Conservation (phyloP, 2,888 invertebrate genomes). For the Ellobium chinense region DNA sequence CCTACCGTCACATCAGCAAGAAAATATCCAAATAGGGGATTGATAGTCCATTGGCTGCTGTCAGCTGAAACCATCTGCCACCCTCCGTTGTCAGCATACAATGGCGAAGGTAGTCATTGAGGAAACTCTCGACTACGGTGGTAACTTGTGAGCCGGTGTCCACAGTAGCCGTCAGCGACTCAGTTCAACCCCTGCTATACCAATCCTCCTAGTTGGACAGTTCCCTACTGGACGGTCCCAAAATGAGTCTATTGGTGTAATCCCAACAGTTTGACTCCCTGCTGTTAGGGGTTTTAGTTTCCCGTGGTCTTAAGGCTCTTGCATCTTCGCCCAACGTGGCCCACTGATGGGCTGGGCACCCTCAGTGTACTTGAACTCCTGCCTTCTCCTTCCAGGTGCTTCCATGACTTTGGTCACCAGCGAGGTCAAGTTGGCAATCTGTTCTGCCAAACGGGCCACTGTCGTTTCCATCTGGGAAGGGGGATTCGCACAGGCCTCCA, state of each 20-base stretch:
- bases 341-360: too few relatives aligned
- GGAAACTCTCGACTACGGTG: not conserved
- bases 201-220: not conserved
- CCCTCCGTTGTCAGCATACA: not conserved
- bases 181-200: not conserved
- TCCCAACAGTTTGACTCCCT: not conserved
- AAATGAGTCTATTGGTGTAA: not conserved
- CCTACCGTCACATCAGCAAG: not conserved
- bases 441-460: not conserved
- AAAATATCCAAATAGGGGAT: not conserved
- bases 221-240: not conserved
- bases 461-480: not conserved
- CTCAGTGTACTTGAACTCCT: too few relatives aligned
- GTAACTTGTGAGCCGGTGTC: slow-evolving; percentile 5
- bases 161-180: not conserved
- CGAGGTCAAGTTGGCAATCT: not conserved
- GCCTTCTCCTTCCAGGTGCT: not conserved
- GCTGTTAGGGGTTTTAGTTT: not conserved
- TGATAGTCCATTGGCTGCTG: not conserved
- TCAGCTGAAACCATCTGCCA: not conserved
- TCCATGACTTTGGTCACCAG: not conserved
- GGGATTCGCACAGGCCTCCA: not conserved
- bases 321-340: not conserved
- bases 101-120: not conserved
- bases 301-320: not conserved